Evolutionary conservation across 2,888 invertebrate species (phyloP).

Genomic region (Drosophila acutilabella): DNA sequence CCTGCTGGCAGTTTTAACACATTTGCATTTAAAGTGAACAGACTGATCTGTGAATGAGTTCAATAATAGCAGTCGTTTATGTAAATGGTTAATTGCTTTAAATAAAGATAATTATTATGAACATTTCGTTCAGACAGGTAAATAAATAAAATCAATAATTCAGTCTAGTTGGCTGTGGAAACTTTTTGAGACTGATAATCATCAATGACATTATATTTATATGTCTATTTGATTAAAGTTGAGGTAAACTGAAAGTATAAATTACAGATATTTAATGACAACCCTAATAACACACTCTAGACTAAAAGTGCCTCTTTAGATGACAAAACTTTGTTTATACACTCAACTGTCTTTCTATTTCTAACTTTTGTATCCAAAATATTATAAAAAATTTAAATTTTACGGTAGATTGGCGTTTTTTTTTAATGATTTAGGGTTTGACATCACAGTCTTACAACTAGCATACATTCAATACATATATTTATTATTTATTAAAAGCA

Average conservation of each 20-base stretch:
- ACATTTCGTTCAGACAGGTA: neutral
- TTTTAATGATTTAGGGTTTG: slow-evolving; percentile 44
- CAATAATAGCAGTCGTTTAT: slow-evolving; percentile 10
- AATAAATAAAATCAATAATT: neutral
- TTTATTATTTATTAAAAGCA: slow-evolving; percentile 46
- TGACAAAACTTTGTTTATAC: no score
- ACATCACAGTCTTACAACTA: slow-evolving; percentile 60
- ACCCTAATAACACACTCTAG: no score
- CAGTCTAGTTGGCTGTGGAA: neutral
- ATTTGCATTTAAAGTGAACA: slow-evolving; percentile 19
- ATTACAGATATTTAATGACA: no score
- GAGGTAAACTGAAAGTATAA: no score
- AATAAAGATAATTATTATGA: neutral
- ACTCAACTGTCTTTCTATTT: no score
- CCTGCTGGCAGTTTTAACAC: neutral
- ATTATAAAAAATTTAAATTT: neutral
- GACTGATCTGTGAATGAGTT: neutral
- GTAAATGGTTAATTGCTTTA: slow-evolving; percentile 5
- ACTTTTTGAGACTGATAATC: neutral
- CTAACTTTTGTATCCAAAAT: no score
- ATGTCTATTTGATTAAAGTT: no score
- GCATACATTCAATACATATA: slow-evolving; percentile 37
- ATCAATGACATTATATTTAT: no score
- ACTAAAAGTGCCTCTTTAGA: no score
- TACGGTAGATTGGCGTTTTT: slow-evolving; percentile 24